A percentile compares a stretch with the other conserved stretches of the same genome.
Evolutionary conservation across 2,113 vertebrate species (phyloP).

Genomic region (Zapus hudsonius): DNA sequence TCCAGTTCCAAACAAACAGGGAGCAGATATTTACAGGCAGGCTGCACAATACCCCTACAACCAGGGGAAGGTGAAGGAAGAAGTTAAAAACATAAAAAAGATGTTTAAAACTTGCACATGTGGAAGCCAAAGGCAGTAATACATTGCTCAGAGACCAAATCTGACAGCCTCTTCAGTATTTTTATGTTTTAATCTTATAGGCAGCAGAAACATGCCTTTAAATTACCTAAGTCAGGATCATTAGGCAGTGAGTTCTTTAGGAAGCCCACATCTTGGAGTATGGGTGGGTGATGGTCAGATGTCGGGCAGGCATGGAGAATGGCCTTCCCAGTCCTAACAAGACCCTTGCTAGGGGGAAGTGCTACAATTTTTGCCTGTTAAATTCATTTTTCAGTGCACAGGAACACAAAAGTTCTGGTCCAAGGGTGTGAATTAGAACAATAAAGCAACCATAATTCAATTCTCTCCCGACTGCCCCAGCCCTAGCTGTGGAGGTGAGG

Average conservation of each 20-base stretch:
- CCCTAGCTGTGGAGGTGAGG: rapidly evolving
- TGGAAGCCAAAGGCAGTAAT: not conserved
- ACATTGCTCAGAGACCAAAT: not conserved
- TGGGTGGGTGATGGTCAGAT: not conserved
- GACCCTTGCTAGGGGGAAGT: not conserved
- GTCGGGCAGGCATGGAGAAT: not conserved
- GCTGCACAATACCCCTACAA: not conserved
- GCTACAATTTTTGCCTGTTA: not conserved
- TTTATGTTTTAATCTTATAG: not conserved
- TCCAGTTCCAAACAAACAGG: not conserved
- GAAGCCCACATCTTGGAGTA: not conserved
- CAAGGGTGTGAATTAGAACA: not conserved
- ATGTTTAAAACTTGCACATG: rapidly evolving
- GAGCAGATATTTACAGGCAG: not conserved
- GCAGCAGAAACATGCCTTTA: not conserved
- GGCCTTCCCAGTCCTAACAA: not conserved
- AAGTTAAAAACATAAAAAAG: not conserved
- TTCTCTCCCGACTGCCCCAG: not conserved
- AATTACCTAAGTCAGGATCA: not conserved
- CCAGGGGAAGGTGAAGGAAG: not conserved
- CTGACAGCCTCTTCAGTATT: not conserved
- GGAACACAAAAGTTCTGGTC: not conserved
- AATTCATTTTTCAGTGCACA: not conserved
- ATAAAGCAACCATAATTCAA: not conserved
- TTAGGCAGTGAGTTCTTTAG: conserved; percentile 1